Conservation (phyloP, 2,797 vertebrate genomes). For the Aplochiton taeniatus region DNA sequence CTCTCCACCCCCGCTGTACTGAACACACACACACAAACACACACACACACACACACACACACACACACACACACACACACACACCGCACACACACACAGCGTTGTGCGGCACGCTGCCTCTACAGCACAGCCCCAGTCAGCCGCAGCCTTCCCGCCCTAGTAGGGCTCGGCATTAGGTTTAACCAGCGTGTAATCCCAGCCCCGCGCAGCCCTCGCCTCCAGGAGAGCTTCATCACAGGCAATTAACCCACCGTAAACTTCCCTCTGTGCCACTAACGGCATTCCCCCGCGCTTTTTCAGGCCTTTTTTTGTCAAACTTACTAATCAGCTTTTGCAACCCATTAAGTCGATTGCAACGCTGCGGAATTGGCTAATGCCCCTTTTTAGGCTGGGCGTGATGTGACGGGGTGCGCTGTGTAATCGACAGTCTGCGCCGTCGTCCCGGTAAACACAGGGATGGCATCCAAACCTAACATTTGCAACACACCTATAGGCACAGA, state of each 20-base stretch:
- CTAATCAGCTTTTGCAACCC: constrained; percentile 64
- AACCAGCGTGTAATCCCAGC: constrained; percentile 61
- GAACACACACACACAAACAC: constrained; percentile 19
- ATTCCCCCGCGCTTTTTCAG: constrained; percentile 44
- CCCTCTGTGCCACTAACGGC: constrained; percentile 46
- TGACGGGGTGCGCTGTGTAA: constrained; percentile 45
- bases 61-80: constrained; percentile 5
- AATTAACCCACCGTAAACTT: constrained; percentile 64
- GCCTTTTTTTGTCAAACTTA: constrained; percentile 54
- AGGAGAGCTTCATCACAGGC: constrained; percentile 54
- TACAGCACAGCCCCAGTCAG: constrained; percentile 20
- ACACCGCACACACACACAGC: constrained; percentile 16
- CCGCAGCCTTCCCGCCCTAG: constrained; percentile 1
- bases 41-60: neutral
- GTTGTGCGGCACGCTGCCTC: neutral
- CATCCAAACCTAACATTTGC: constrained; percentile 20
- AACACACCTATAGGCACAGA: neutral
- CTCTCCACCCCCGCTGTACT: constrained; percentile 62
- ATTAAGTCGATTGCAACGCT: constrained; percentile 67
- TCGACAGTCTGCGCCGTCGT: constrained; percentile 38
- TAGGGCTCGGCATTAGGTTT: constrained; percentile 43
- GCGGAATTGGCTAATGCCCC: constrained; percentile 44
- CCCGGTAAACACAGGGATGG: constrained; percentile 33
- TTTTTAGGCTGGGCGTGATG: constrained; percentile 52
- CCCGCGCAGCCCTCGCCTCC: constrained; percentile 39